Conservation (phyloP, 2,888 invertebrate genomes). For the Acanthosepion lycidas region DNA sequence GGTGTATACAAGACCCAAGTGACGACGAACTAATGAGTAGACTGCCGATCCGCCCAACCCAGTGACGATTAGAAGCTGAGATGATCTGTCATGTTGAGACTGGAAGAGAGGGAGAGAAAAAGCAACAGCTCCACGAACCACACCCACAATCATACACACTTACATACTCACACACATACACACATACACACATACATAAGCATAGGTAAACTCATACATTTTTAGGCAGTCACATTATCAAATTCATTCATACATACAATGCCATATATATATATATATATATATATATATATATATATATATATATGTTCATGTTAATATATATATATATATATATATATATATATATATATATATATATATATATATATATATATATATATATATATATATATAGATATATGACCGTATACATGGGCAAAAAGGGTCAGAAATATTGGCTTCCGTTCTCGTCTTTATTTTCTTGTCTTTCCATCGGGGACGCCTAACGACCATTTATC, state of each 20-base stretch:
- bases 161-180: not conserved
- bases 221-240: not conserved
- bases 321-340: not conserved
- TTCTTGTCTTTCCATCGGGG: not conserved
- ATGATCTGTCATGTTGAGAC: conserved; percentile 10
- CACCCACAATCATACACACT: not conserved
- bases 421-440: not conserved
- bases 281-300: not conserved
- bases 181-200: not conserved
- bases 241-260: not conserved
- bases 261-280: not conserved
- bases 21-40: not conserved
- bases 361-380: not conserved
- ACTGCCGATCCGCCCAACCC: not conserved
- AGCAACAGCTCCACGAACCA: not conserved
- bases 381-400: not conserved
- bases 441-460: not conserved
- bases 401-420: not conserved
- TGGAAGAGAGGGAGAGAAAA: not conserved
- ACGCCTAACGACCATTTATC: not conserved
- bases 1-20: not conserved
- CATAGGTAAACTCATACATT: not conserved
- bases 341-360: not conserved
- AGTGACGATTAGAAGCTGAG: not conserved
- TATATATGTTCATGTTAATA: not conserved